These are phyloP conservation scores for Hydropotes inermis DNA, from an alignment of 2,113 vertebrate species.

Conservation along the genomic window DNA sequence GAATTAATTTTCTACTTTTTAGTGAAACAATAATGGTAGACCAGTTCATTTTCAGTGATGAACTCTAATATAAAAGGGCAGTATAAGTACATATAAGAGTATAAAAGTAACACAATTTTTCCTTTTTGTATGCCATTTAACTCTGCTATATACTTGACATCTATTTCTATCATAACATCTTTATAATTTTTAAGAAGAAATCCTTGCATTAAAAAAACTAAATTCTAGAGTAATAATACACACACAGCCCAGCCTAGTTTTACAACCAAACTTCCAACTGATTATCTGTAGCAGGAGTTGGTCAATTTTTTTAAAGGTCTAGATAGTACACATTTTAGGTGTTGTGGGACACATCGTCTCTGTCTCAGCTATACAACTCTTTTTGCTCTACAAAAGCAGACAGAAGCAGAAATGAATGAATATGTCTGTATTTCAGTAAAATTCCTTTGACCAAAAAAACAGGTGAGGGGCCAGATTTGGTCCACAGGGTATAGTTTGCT, in stretches of 20 bases:
- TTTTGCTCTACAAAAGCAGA: too few relatives aligned
- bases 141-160: not conserved
- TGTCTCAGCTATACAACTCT: not conserved
- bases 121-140: not conserved
- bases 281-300: not conserved
- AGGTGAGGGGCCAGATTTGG: not conserved
- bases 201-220: not conserved
- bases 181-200: not conserved
- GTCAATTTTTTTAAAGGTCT: not conserved
- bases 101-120: conserved; percentile 27
- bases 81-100: not conserved
- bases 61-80: not conserved
- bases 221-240: conserved; percentile 24
- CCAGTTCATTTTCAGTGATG: conserved; percentile 7
- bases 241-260: not conserved
- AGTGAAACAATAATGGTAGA: not conserved
- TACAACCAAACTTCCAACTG: conserved; percentile 8
- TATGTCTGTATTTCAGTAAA: not conserved
- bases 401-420: not conserved
- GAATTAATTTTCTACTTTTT: not conserved
- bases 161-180: not conserved
- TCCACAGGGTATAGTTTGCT: not conserved
- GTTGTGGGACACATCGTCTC: not conserved
- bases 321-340: conserved; percentile 19
- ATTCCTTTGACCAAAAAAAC: not conserved